These are phyloP conservation scores for Quadroppia sp. DNA, from an alignment of 2,888 invertebrate species.

Conservation along the genomic window DNA sequence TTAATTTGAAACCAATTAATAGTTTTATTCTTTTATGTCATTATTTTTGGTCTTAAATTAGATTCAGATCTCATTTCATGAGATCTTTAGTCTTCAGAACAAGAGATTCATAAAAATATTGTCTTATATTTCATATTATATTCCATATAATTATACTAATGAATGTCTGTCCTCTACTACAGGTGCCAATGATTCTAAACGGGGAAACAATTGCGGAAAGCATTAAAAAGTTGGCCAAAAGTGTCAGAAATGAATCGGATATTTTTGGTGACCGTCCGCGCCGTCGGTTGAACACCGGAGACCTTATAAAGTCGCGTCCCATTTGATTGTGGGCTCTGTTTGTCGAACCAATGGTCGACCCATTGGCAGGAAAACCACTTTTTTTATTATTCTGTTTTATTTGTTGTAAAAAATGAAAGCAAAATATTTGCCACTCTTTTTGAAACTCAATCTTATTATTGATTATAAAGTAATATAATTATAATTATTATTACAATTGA, in stretches of 20 bases:
- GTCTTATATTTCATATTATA: background rate
- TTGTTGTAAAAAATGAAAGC: background rate
- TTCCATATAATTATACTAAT: background rate
- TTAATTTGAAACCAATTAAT: too few relatives aligned
- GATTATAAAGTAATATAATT: background rate
- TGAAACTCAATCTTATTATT: background rate
- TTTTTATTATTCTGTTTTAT: background rate
- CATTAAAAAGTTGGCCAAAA: conserved; percentile 40
- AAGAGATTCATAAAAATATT: too few relatives aligned
- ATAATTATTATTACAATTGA: background rate
- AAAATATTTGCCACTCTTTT: background rate
- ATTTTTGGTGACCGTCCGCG: conserved; percentile 44
- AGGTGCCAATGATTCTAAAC: conserved; percentile 22
- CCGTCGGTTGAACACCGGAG: conserved; percentile 42
- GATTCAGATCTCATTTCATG: too few relatives aligned
- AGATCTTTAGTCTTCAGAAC: too few relatives aligned
- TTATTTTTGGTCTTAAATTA: too few relatives aligned
- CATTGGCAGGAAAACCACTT: background rate
- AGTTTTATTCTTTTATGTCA: too few relatives aligned
- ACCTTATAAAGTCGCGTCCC: conserved; percentile 36
- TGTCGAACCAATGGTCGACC: background rate
- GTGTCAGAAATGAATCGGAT: conserved; percentile 41
- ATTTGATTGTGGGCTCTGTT: conserved; percentile 2
- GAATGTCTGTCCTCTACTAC: background rate
- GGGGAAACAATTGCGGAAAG: conserved; percentile 42